These are phyloP conservation scores for Pempheris klunzingeri DNA, from an alignment of 2,797 vertebrate genomes.

Conservation along the genomic window DNA sequence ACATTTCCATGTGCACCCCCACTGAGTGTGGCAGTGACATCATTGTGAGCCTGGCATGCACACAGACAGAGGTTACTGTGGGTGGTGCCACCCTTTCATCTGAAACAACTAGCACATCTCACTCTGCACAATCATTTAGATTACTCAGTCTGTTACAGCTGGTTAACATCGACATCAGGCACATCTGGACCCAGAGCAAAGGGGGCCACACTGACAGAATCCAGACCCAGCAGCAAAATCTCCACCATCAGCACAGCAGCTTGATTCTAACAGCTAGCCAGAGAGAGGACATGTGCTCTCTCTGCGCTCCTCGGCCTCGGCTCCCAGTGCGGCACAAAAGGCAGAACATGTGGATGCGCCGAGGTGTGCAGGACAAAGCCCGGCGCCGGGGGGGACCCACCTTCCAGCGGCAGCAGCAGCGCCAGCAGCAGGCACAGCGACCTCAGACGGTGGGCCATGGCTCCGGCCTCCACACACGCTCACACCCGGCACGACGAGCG, in stretches of 20 bases:
- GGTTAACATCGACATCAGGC: neutral
- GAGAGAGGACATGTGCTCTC: too few species aligned
- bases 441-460: slow-evolving; percentile 38
- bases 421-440: slow-evolving; percentile 51
- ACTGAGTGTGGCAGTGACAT: slow-evolving; percentile 31
- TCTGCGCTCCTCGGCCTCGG: slow-evolving; percentile 37
- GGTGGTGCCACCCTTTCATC: slow-evolving; percentile 26
- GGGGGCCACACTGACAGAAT: neutral
- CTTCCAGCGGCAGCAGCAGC: slow-evolving; percentile 74
- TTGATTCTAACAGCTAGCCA: too few species aligned
- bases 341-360: neutral
- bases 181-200: neutral
- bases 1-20: slow-evolving; percentile 3
- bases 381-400: slow-evolving; percentile 63
- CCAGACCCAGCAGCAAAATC: too few species aligned
- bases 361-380: slow-evolving; percentile 53
- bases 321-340: slow-evolving; percentile 53
- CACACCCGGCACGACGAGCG: neutral
- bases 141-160: neutral
- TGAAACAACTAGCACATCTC: neutral
- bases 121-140: neutral
- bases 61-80: neutral
- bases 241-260: too few species aligned
- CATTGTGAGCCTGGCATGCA: slow-evolving; percentile 17
- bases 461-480: neutral